Evolutionary conservation across 1,140 invertebrate genomes (phyloP), one percentile per base, ranked within the genome.

Genomic region (Tetramorium alpestre): DNA sequence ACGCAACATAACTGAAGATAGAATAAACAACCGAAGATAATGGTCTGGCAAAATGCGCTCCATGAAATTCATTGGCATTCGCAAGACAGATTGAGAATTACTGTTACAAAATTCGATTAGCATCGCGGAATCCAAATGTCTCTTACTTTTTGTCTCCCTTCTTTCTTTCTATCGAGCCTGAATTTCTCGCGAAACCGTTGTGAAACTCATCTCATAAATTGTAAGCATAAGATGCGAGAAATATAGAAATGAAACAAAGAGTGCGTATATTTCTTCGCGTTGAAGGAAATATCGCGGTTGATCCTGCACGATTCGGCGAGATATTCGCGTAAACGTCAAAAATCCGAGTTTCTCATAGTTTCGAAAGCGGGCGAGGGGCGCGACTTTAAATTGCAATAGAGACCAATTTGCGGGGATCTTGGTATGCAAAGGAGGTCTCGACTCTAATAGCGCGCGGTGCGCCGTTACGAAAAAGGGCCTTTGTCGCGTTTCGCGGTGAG

Each of bases 351-450:
- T 76, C 65, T 69, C n/a, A 8, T 16, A 58, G 54, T 86, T 72
- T 78, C 82, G 73, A 73, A 64, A 70, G 44, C 25, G 18, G 10
- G 41, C 6, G 41, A 33, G 41, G n/a, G 11, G n/a, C 47, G 64
- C 54, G 22, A 22, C 33, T 88, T 33, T 75, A 81, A 75, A 75
- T 87, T 54, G 76, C 75, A 56, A 73, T 72, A 51, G 16, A 25
- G 7, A 16, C 33, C 47, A 78, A 88, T 88, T 88, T 56, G 56
- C 56, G 54, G n/a, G n/a, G 11, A 64, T 16, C 51, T 67, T 25
- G 54, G 8, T 64, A 47, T 64, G 81, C 72, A 78, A 88, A 58
- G 65, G 18, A 69, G 64, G 10, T 33, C 10, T 49, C 73, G 51
- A 73, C 73, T 88, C 86, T 78, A 86, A 80, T 72, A 51, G 51